These are phyloP conservation scores for Oscheius sp. DNA, from an alignment of 2,888 invertebrate species.

Conservation along the genomic window DNA sequence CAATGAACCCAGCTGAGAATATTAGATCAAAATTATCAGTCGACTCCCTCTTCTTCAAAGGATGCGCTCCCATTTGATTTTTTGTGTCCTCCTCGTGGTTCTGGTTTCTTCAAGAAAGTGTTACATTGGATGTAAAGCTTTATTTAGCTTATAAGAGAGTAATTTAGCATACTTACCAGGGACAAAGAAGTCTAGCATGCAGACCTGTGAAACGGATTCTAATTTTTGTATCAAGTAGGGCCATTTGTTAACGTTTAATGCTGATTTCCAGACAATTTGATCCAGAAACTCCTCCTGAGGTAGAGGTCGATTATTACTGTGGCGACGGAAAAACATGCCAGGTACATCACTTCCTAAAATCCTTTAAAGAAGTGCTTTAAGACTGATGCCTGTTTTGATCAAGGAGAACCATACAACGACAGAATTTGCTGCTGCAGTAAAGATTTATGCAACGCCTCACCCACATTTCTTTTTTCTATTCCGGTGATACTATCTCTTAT, in stretches of 20 bases:
- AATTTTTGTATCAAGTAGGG: not conserved
- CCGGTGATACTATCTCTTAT: not conserved
- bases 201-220: not conserved
- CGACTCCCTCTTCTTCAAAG: not conserved
- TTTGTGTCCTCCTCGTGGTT: not conserved
- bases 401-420: not conserved
- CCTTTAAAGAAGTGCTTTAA: no score
- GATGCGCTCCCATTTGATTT: not conserved
- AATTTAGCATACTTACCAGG: not conserved
- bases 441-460: conserved; percentile 5
- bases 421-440: conserved; percentile 6
- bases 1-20: not conserved
- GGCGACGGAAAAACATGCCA: not conserved
- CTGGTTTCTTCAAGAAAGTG: not conserved
- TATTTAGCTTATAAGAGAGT: not conserved
- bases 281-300: not conserved
- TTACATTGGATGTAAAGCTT: not conserved
- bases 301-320: not conserved
- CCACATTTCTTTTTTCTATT: not conserved
- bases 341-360: no score
- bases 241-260: not conserved
- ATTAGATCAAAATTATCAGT: not conserved
- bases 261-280: not conserved
- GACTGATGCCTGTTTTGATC: not conserved
- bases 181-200: not conserved